These are phyloP conservation scores for Mizuhopecten yessoensis DNA, from an alignment of 1,140 invertebrate species.

Conservation along the genomic window DNA sequence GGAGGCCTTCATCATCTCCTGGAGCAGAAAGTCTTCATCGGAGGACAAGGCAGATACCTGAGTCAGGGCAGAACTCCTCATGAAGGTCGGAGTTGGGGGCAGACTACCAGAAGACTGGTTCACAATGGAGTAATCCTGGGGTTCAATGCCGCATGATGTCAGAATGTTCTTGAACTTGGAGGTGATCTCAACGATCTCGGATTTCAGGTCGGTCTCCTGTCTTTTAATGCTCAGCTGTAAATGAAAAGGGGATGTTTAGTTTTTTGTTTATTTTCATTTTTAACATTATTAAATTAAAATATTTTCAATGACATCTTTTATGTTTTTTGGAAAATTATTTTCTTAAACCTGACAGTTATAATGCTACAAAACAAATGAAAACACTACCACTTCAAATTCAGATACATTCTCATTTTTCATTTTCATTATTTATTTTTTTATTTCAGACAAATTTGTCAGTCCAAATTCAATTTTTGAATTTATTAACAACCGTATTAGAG, in stretches of 20 bases:
- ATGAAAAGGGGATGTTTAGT: slow-evolving; percentile 37
- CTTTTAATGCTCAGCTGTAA: slow-evolving; percentile 74
- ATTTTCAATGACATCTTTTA: not conserved
- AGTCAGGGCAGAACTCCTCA: slow-evolving; percentile 60
- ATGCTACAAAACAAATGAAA: too few species aligned
- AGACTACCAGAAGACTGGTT: slow-evolving; percentile 50
- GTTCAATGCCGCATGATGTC: slow-evolving; percentile 68
- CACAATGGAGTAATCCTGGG: slow-evolving; percentile 57
- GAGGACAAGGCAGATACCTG: slow-evolving; percentile 50
- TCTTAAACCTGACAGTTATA: too few species aligned
- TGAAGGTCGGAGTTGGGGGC: slow-evolving; percentile 68
- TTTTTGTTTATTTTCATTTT: not conserved
- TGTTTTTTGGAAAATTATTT: too few species aligned
- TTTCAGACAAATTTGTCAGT: too few species aligned
- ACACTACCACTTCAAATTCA: too few species aligned
- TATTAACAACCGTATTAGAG: too few species aligned
- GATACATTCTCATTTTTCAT: too few species aligned
- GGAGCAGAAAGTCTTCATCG: slow-evolving; percentile 59
- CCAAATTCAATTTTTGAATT: too few species aligned
- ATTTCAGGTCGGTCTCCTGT: slow-evolving; percentile 70
- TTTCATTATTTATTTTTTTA: too few species aligned
- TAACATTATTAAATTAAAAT: not conserved
- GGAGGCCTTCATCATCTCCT: slow-evolving; percentile 60
- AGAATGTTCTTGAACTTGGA: slow-evolving; percentile 72
- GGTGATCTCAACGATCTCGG: slow-evolving; percentile 74